A percentile compares a stretch with the other conserved stretches of the same genome.
These are phyloP conservation scores for Erannis defoliaria DNA, from an alignment of 2,888 invertebrate genomes.

Conservation along the genomic window DNA sequence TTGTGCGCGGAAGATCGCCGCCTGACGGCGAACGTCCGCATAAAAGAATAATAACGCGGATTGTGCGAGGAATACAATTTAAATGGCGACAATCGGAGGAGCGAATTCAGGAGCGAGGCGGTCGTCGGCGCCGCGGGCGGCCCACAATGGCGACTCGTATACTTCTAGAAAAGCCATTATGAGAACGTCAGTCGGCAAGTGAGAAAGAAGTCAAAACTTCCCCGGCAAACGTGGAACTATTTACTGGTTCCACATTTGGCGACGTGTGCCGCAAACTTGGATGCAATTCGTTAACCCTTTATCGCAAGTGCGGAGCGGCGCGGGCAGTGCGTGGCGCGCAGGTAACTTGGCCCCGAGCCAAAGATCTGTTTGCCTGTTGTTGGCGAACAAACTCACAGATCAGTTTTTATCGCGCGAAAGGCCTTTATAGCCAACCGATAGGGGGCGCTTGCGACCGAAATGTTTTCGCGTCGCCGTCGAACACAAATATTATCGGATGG, in stretches of 20 bases:
- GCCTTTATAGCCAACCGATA: constrained; percentile 85
- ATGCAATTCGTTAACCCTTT: constrained; percentile 83
- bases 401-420: constrained; percentile 86
- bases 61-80: constrained; percentile 77
- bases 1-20: constrained; percentile 56
- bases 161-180: constrained; percentile 71
- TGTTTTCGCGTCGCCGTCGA: constrained; percentile 79
- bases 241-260: constrained; percentile 79
- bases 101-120: constrained; percentile 62
- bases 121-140: constrained; percentile 60
- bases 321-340: constrained; percentile 55
- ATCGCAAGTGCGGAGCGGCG: constrained; percentile 63
- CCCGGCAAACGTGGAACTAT: constrained; percentile 78
- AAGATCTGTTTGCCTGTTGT: constrained; percentile 85
- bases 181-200: constrained; percentile 74
- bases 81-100: constrained; percentile 75
- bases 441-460: constrained; percentile 71
- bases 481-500: constrained; percentile 83
- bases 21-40: constrained; percentile 50
- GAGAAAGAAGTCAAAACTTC: constrained; percentile 82
- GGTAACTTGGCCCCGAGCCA: constrained; percentile 83
- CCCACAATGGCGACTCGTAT: constrained; percentile 62
- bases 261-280: constrained; percentile 79
- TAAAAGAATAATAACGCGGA: constrained; percentile 77
- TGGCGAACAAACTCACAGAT: constrained; percentile 84